Conservation (phyloP, 2,888 invertebrate species). For the Rhagophthalmus giganteus region DNA sequence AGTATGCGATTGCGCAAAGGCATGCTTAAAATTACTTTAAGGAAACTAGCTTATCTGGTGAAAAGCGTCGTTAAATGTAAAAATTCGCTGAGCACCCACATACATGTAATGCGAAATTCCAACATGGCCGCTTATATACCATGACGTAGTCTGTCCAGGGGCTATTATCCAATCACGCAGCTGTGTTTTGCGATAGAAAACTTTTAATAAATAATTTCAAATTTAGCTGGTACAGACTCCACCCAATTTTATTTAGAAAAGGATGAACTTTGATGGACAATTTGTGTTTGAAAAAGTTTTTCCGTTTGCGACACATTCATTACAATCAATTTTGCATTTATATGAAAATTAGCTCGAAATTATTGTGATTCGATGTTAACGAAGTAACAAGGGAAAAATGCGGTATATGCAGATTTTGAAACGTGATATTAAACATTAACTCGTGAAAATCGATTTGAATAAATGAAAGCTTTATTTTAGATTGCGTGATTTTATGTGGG, state of each 20-base stretch:
- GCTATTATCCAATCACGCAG: constrained; percentile 29
- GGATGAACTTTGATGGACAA: neutral
- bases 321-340: constrained; percentile 8
- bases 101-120: constrained; percentile 10
- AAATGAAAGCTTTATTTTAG: too few species aligned
- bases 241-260: constrained; percentile 17
- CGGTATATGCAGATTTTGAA: neutral
- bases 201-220: constrained; percentile 37
- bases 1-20: constrained; percentile 4
- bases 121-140: constrained; percentile 40
- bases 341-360: constrained; percentile 6
- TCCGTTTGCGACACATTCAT: neutral
- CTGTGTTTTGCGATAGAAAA: constrained; percentile 26
- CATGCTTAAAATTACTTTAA: neutral
- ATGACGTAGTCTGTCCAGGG: constrained; percentile 31
- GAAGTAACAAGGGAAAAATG: neutral
- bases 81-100: too few species aligned
- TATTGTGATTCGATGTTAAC: neutral
- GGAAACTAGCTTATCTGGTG: neutral
- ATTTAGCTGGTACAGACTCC: constrained; percentile 28
- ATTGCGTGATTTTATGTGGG: too few species aligned
- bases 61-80: too few species aligned
- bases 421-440: too few species aligned
- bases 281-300: constrained; percentile 5
- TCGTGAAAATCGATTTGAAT: too few species aligned